Evolutionary conservation across 2,888 invertebrate species (phyloP).

Genomic region (Agrilus mali): DNA sequence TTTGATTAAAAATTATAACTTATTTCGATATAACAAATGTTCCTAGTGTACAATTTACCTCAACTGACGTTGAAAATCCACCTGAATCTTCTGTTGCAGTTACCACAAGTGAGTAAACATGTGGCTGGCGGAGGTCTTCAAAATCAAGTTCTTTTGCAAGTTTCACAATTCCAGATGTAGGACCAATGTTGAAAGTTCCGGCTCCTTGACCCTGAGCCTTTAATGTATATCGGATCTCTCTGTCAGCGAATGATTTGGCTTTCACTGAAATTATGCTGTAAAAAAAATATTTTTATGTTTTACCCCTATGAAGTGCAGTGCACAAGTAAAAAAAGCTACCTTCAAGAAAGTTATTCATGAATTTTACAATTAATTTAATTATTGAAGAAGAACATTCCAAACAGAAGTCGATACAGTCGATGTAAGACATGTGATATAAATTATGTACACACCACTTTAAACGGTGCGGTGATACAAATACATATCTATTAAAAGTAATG

Average conservation of each 20-base stretch:
- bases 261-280: conserved; percentile 90
- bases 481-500: too few species aligned
- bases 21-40: conserved; percentile 6
- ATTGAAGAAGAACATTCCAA: too few species aligned
- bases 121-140: conserved; percentile 89
- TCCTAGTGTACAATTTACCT: too few species aligned
- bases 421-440: too few species aligned
- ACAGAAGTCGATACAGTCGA: too few species aligned
- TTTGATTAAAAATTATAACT: background rate
- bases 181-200: conserved; percentile 90
- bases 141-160: conserved; percentile 93
- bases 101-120: conserved; percentile 83
- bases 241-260: conserved; percentile 94
- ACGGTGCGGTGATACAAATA: too few species aligned
- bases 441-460: too few species aligned
- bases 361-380: too few species aligned
- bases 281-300: too few species aligned
- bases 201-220: conserved; percentile 91
- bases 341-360: too few species aligned
- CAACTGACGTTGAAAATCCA: conserved; percentile 88
- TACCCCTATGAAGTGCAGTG: too few species aligned
- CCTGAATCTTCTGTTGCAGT: conserved; percentile 97
- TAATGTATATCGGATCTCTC: conserved; percentile 90
- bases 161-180: conserved; percentile 89
- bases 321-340: too few species aligned